Conservation (phyloP, 2,888 invertebrate genomes). For the Tillus elongatus region DNA sequence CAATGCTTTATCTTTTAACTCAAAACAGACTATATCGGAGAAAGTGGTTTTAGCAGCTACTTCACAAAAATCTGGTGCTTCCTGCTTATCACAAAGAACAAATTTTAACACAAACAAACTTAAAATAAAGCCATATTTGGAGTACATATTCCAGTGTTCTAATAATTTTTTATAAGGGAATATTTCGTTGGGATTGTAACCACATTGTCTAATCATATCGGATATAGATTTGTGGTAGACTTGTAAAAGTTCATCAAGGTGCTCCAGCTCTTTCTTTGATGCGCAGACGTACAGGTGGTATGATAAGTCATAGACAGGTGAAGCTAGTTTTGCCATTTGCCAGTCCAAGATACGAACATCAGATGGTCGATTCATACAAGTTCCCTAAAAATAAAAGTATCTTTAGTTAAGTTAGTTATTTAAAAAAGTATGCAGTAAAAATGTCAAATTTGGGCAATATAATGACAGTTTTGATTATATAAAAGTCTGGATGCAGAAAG, state of each 20-base stretch:
- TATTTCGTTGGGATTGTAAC: neutral
- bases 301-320: neutral
- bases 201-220: neutral
- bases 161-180: neutral
- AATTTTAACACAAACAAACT: neutral
- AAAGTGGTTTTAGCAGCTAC: too few relatives aligned
- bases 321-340: neutral
- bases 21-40: too few relatives aligned
- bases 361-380: too few relatives aligned
- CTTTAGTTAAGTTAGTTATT: too few relatives aligned
- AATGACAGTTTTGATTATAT: too few relatives aligned
- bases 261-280: neutral
- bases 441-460: too few relatives aligned
- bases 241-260: neutral
- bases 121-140: neutral
- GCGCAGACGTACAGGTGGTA: slow-evolving; percentile 1
- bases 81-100: neutral
- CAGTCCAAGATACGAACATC: slow-evolving; percentile 2
- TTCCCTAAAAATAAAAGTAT: too few relatives aligned
- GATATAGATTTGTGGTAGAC: neutral
- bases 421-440: too few relatives aligned
- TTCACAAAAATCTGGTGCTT: slow-evolving; percentile 1
- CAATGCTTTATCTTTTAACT: too few relatives aligned
- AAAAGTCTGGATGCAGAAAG: too few relatives aligned
- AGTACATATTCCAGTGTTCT: neutral